These are phyloP conservation scores for Triplophysa siluroides DNA, from an alignment of 2,113 vertebrate species.

Conservation along the genomic window DNA sequence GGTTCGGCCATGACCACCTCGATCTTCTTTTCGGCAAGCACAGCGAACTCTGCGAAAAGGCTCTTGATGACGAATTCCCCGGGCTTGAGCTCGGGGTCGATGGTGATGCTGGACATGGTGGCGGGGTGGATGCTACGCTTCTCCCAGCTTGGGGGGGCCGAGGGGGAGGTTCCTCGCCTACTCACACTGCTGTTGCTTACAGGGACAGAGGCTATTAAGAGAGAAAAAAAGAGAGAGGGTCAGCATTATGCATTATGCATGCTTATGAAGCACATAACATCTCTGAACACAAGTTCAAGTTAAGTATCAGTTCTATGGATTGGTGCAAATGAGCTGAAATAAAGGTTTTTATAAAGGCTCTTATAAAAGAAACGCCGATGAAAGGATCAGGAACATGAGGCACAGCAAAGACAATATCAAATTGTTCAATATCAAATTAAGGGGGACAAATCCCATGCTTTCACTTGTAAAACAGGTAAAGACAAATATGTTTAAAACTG, in stretches of 20 bases:
- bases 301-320: too few relatives aligned
- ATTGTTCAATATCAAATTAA: background rate
- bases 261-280: background rate
- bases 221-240: constrained; percentile 46
- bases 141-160: constrained; percentile 72
- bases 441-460: background rate
- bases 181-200: constrained; percentile 78
- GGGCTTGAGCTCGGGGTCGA: constrained; percentile 98
- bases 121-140: constrained; percentile 70
- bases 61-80: constrained; percentile 99
- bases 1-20: constrained; percentile 99
- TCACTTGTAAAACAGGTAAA: background rate
- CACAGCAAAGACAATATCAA: background rate
- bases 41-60: constrained; percentile 96
- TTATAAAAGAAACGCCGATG: background rate
- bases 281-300: too few relatives aligned
- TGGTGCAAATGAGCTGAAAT: too few relatives aligned
- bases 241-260: constrained; percentile 4
- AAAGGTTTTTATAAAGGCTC: too few relatives aligned
- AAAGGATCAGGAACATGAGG: background rate
- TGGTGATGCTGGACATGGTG: constrained; percentile 96
- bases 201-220: constrained; percentile 81
- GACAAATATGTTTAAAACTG: background rate
- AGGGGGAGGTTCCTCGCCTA: constrained; percentile 48
- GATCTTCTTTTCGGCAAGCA: constrained; percentile 99